phyloP scores from a whole-genome alignment of 2,797 vertebrate species.

The Okamejei kenojei region DNA sequence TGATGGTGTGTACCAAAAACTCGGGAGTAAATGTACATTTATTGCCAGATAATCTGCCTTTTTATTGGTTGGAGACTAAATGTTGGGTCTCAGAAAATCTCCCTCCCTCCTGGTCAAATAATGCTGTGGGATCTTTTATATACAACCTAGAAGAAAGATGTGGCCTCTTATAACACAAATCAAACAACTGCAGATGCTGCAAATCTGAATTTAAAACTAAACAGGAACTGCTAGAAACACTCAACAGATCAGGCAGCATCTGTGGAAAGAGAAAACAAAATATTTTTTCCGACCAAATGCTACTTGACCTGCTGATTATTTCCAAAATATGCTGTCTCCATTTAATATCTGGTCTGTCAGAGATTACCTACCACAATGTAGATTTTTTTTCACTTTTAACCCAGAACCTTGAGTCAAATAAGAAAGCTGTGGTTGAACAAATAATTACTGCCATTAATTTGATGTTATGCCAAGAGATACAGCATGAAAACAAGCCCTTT shows the following conservation, averaged over 20 bases:
- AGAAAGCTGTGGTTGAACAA: neutral
- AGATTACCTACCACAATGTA: neutral
- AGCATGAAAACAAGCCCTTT: no score
- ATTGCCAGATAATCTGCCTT: neutral
- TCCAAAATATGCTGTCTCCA: no score
- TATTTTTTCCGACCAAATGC: no score
- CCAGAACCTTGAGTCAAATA: neutral
- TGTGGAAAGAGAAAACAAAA: no score
- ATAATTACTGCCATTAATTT: neutral
- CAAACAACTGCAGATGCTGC: no score
- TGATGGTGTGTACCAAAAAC: no score
- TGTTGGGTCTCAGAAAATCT: neutral
- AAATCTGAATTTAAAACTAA: no score
- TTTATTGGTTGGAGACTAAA: neutral
- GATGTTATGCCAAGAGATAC: no score
- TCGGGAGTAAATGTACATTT: neutral
- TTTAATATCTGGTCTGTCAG: no score
- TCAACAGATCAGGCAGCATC: no score
- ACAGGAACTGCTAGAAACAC: no score
- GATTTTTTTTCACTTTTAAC: neutral
- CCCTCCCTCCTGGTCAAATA: neutral
- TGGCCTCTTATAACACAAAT: neutral
- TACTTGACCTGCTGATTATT: no score
- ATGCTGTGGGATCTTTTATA: neutral
- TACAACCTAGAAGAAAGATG: neutral